phyloP scores from a whole-genome alignment of 92 coral and sea anemone genomes.

The Anthopleura xanthogrammica region DNA sequence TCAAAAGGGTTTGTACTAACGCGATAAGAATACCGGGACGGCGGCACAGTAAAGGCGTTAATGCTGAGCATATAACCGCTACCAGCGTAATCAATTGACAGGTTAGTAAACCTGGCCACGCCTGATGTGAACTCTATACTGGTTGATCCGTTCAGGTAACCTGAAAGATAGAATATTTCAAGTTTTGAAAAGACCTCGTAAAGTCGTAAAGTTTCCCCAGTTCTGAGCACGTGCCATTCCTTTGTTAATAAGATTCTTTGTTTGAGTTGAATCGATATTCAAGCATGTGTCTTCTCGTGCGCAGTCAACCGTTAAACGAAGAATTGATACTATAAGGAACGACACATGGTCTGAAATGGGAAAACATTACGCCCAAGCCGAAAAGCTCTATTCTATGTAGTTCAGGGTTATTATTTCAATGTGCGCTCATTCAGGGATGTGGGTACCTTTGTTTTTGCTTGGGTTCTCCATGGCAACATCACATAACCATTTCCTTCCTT shows the following conservation, averaged over 20 bases:
- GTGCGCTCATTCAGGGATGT: neutral
- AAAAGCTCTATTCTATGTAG: neutral
- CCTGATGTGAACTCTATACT: constrained; percentile 59
- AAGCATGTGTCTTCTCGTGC: no score
- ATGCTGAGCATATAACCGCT: constrained; percentile 51
- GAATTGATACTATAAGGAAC: no score
- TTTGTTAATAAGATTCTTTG: no score
- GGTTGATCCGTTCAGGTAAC: constrained; percentile 65
- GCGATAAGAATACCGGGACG: constrained; percentile 59
- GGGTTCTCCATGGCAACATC: constrained; percentile 48
- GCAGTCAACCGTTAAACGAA: no score
- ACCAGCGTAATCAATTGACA: constrained; percentile 67
- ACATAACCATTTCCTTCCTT: constrained; percentile 81
- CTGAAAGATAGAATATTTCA: constrained; percentile 3
- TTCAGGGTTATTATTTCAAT: no score
- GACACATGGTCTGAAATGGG: no score
- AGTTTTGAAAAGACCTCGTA: no score
- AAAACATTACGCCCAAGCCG: neutral
- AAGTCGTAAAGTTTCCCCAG: no score
- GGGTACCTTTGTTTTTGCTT: constrained; percentile 48
- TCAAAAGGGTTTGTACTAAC: constrained; percentile 51
- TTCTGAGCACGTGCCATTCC: no score
- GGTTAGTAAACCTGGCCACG: constrained; percentile 62
- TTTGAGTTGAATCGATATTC: no score
- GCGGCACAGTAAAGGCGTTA: constrained; percentile 55